phyloP scores from a whole-genome alignment of 2,113 vertebrate species.

The Phrynosoma platyrhinos region DNA sequence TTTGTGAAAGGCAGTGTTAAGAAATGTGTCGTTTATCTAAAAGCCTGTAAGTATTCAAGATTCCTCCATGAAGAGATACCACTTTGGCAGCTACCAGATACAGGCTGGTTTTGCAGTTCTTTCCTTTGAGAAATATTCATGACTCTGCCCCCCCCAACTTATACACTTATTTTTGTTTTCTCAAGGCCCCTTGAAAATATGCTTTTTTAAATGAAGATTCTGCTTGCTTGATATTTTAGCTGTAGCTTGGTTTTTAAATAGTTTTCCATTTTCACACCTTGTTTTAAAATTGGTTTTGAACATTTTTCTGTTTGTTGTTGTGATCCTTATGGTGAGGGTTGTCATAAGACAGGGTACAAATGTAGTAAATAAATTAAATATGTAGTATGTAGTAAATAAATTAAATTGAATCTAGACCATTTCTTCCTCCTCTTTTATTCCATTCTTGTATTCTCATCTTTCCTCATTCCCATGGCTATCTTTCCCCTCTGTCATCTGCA shows the following conservation, averaged over 20 bases:
- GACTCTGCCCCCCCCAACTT: not conserved
- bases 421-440: not conserved
- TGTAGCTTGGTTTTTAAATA: not conserved
- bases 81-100: not conserved
- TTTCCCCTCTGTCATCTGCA: not conserved
- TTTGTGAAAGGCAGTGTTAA: too few species aligned
- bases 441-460: not conserved
- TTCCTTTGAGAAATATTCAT: not conserved
- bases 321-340: too few species aligned
- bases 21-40: not conserved
- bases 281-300: not conserved
- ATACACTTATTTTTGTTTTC: not conserved
- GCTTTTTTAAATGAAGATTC: not conserved
- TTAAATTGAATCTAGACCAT: not conserved
- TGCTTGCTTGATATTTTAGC: not conserved
- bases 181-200: not conserved
- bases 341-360: not conserved
- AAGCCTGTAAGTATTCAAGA: not conserved
- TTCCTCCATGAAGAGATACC: not conserved
- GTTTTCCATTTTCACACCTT: not conserved
- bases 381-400: too few species aligned
- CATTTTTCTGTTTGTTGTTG: not conserved
- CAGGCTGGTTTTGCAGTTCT: not conserved
- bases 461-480: not conserved
- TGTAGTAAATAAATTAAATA: not conserved